Evolutionary conservation across 1,140 invertebrate genomes (phyloP), one percentile per base, ranked within the genome.

Genomic region (Hetaerina americana): DNA sequence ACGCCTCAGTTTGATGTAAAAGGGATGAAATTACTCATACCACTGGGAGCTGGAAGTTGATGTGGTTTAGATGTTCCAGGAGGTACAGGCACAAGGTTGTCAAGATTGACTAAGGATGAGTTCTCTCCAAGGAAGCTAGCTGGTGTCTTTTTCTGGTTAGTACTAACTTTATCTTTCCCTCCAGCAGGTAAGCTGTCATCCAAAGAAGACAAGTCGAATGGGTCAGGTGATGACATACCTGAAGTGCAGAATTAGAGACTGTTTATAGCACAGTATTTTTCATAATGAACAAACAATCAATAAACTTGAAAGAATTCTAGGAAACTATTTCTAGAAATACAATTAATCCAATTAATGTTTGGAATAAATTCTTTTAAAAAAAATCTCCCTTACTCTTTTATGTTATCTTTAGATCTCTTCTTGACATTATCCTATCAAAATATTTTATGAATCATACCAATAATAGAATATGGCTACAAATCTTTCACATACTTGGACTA

Each of bases 121-220:
- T 97, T 97, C 82, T 97, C 93, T 24, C 95, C 95, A 6, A 98
- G 86, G 82, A 98, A 97, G 76, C 89, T 89, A 76, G 95, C 92
- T 8, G 96, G 94, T 57, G 40, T 57, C 40, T 57, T 57, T 12
- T 57, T 57, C 22, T 57, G 40, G 2, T 2, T 57, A 57, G 40
- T n/a, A 57, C 40, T 57, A 5, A n/a, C 2, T 10, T 57, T 57
- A 57, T 57, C 76, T 72, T 74, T 76, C 73, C 73, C 70, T 74
- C 80, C 81, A 69, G 78, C 77, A 29, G 82, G 79, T 68, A 88
- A 78, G 72, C 78, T 81, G 68, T 88, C 86, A 12, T 81, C 85
- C 6, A 92, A 81, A 26, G 83, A 79, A 71, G 84, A 84, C 72
- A 92, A 81, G 78, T 92, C 89, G 79, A 92, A 92, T 57, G 89